Percentiles rank a stretch among this genome's conserved stretches.
phyloP scores from a whole-genome alignment of 2,797 vertebrate genomes.

The Microchirus variegatus region DNA sequence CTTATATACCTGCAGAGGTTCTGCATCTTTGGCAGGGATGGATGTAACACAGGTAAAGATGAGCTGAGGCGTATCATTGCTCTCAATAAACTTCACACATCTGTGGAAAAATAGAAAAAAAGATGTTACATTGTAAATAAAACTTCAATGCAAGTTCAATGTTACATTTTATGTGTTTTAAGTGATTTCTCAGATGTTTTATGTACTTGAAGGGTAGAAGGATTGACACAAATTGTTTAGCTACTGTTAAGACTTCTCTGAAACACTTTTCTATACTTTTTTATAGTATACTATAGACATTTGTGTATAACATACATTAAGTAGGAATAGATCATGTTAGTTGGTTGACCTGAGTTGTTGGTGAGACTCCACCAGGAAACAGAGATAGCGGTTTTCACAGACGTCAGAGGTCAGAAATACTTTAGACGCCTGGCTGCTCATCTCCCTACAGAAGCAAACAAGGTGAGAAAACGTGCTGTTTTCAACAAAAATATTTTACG shows the following conservation, averaged over 20 bases:
- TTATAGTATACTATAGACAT: no score
- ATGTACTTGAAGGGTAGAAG: no score
- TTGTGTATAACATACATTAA: not conserved
- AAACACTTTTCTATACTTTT: no score
- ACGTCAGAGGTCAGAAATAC: constrained; percentile 95
- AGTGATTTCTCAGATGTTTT: no score
- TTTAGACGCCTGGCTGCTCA: constrained; percentile 94
- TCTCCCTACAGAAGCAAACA: constrained; percentile 82
- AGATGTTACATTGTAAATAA: not conserved
- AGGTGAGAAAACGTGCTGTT: not conserved
- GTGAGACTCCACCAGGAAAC: constrained; percentile 94
- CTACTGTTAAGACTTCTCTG: no score
- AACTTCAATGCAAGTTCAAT: no score
- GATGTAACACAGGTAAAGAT: constrained; percentile 91
- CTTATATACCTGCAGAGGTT: constrained; percentile 87
- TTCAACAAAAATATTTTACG: not conserved
- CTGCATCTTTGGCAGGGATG: constrained; percentile 92
- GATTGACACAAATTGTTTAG: no score
- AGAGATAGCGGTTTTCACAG: constrained; percentile 93
- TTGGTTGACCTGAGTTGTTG: constrained; percentile 89
- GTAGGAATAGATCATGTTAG: not conserved
- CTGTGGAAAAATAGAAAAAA: constrained; percentile 68
- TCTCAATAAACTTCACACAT: constrained; percentile 95
- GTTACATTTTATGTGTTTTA: no score
- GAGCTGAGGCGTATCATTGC: constrained; percentile 90